These are phyloP conservation scores for Periophthalmus magnuspinnatus DNA, from an alignment of 2,797 vertebrate genomes.

Conservation along the genomic window DNA sequence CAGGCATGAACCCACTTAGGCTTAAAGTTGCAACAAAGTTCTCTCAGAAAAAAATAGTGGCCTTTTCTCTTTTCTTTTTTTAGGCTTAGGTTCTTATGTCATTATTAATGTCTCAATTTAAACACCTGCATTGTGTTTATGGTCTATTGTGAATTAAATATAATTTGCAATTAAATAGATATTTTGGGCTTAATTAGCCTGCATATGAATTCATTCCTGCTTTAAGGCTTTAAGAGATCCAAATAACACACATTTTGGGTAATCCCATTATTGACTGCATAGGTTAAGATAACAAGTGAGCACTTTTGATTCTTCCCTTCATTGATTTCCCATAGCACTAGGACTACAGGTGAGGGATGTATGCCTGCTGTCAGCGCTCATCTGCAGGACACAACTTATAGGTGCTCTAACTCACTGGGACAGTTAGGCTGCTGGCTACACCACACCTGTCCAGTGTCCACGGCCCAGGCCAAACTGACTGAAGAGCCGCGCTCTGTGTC, in stretches of 20 bases:
- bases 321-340: conserved; percentile 54
- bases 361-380: conserved; percentile 51
- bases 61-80: neutral
- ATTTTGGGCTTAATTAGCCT: neutral
- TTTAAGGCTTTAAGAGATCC: neutral
- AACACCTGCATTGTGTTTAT: neutral
- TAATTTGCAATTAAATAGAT: neutral
- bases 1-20: neutral
- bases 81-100: neutral
- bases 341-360: conserved; percentile 54
- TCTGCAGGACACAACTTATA: conserved; percentile 36
- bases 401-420: conserved; percentile 48
- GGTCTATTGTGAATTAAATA: neutral
- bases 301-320: conserved; percentile 27
- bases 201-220: no score
- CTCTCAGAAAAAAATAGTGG: no score
- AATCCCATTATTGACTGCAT: conserved; percentile 4
- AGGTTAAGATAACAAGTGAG: conserved; percentile 31
- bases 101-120: neutral
- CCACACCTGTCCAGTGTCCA: conserved; percentile 15
- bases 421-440: conserved; percentile 16
- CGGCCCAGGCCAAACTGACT: neutral
- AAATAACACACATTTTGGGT: neutral
- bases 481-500: conserved; percentile 22
- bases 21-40: neutral